Evolutionary conservation across 2,797 vertebrate genomes (phyloP).

Genomic region (Peromyscus eremicus): DNA sequence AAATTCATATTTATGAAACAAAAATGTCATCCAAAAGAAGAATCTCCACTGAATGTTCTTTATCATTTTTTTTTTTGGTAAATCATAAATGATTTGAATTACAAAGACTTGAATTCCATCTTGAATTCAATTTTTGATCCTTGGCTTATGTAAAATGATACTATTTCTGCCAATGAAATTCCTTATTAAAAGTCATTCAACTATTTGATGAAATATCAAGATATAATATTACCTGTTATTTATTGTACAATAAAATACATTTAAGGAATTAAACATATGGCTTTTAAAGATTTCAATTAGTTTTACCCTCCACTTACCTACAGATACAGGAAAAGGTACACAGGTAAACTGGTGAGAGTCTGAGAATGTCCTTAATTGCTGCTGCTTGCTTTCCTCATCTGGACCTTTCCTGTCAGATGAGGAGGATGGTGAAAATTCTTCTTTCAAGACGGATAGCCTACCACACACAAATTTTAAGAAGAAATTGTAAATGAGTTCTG

Average conservation of each 20-base stretch:
- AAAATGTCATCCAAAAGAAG: neutral
- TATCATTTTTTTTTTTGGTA: neutral
- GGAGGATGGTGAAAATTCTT: neutral
- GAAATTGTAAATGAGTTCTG: neutral
- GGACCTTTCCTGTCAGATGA: neutral
- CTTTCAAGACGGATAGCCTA: neutral
- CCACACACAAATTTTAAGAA: neutral
- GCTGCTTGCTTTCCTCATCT: neutral
- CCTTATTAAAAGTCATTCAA: neutral
- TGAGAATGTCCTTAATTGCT: neutral
- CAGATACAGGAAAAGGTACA: neutral
- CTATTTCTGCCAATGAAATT: neutral
- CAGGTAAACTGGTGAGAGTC: neutral
- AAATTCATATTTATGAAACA: constrained; percentile 10
- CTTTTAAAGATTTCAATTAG: constrained; percentile 54
- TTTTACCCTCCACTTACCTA: neutral
- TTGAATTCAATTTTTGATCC: neutral
- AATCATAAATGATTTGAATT: neutral
- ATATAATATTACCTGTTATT: neutral
- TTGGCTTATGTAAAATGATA: constrained; percentile 11
- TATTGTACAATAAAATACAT: neutral
- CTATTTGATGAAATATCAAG: neutral
- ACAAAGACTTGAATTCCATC: neutral
- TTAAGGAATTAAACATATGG: neutral
- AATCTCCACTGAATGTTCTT: neutral